phyloP scores from a whole-genome alignment of 1,140 invertebrate genomes.

The Drosophila willistoni region DNA sequence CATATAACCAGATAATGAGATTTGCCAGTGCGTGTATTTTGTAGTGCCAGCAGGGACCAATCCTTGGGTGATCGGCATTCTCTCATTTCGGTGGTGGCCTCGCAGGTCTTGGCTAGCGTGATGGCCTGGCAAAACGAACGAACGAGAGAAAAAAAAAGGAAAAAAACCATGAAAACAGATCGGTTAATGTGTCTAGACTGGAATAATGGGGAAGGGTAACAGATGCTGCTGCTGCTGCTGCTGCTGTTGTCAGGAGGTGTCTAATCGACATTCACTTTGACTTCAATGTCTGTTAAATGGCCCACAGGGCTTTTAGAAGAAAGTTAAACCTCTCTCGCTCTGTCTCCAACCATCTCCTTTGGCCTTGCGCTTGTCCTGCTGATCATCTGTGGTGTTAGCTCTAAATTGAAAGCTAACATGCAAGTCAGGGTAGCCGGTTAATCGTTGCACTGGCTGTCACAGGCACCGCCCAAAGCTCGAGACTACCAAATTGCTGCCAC shows the following conservation, averaged over 20 bases:
- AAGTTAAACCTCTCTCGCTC: conserved; percentile 45
- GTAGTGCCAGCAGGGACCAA: conserved; percentile 95
- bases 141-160: neutral
- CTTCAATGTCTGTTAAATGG: conserved; percentile 20
- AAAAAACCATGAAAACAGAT: neutral
- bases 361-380: conserved; percentile 10
- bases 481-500: neutral
- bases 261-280: conserved; percentile 71
- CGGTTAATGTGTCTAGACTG: conserved; percentile 60
- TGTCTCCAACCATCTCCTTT: neutral
- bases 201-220: conserved; percentile 38
- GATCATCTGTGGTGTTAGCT: conserved; percentile 44
- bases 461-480: conserved; percentile 12
- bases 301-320: conserved; percentile 61
- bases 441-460: conserved; percentile 38
- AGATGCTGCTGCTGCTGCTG: conserved; percentile 24
- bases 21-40: conserved; percentile 96
- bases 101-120: conserved; percentile 96
- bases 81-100: conserved; percentile 94
- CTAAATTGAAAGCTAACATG: conserved; percentile 75
- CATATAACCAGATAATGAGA: conserved; percentile 97
- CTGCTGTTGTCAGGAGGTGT: conserved; percentile 27
- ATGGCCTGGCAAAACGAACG: conserved; percentile 85
- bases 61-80: conserved; percentile 93
- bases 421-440: conserved; percentile 41